Percentiles rank a stretch among this genome's conserved stretches.
Evolutionary conservation across 2,888 invertebrate genomes (phyloP).

Genomic region (Mermis nigrescens): DNA sequence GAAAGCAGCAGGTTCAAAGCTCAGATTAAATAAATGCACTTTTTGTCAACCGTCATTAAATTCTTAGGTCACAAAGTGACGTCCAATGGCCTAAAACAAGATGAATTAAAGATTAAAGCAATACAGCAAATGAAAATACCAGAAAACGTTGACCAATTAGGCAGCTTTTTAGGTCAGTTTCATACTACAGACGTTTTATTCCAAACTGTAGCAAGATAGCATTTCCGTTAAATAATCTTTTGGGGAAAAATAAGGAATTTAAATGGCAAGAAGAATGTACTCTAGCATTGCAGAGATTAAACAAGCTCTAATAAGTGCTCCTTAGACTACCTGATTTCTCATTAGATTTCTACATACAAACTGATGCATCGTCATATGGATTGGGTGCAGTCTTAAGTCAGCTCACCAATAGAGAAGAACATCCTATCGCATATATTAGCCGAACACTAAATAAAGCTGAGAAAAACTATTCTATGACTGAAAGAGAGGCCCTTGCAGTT

Average conservation of each 20-base stretch:
- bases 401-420: too few species aligned
- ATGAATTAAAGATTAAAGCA: constrained; percentile 20
- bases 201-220: constrained; percentile 9
- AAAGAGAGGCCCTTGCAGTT: too few species aligned
- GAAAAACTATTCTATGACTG: too few species aligned
- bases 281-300: too few species aligned
- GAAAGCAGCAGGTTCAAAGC: constrained; percentile 12
- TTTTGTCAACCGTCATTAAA: constrained; percentile 15
- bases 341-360: too few species aligned
- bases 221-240: neutral
- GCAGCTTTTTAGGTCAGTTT: constrained; percentile 23
- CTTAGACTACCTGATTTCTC: too few species aligned
- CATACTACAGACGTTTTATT: constrained; percentile 26
- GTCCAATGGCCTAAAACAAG: constrained; percentile 17
- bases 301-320: too few species aligned
- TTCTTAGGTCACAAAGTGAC: constrained; percentile 30
- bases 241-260: constrained; percentile 8
- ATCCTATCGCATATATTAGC: too few species aligned
- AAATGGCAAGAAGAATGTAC: constrained; percentile 14
- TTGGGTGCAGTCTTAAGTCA: too few species aligned
- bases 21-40: constrained; percentile 24
- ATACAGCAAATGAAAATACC: constrained; percentile 21
- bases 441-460: too few species aligned
- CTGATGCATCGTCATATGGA: too few species aligned
- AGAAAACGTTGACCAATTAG: constrained; percentile 10